Evolutionary conservation across 1,140 invertebrate species (phyloP), one percentile per base, ranked within the genome.

Genomic region (Microplitis demolitor): DNA sequence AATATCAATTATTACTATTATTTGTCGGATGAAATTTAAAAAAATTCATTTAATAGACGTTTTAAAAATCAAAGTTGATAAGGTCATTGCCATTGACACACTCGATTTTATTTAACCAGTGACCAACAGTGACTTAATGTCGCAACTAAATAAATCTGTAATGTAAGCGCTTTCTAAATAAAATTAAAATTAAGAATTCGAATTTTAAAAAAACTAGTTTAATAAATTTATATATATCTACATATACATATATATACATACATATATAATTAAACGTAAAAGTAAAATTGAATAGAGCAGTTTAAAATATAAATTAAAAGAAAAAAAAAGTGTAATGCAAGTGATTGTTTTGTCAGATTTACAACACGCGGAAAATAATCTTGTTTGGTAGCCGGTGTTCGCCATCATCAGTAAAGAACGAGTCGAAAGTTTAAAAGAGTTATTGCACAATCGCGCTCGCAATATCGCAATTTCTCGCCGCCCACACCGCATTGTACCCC

Each of bases 391-490:
- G 16, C 16, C 53, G 16, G 53, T 24, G n/a, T 16, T 16, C 24
- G 45, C 45, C 61, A 71, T 45, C 16, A 51, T 66, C 45, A 58
- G n/a, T 56, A 62, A 69, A 73, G 68, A 76, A 78, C 77, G 74
- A 80, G 66, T 82, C 78, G 79, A 82, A 80, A 81, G 79, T 80
- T 45, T 81, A 73, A 69, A 77, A 74, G 62, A 53, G 37, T 70
- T 54, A 72, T 83, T 83, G 80, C 81, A 83, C 78, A 82, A 83
- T 72, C 69, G 61, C 76, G 74, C 70, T 78, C 73, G 79, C 76
- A 73, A 75, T 81, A 82, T 77, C 76, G 79, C 80, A 82, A 82
- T 76, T 73, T 71, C 51, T 16, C 45, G 51, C 71, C 70, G 62
- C 50, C 66, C 66, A 73, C 71, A 37, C 31, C n/a, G 33, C 33